Evolutionary conservation across 2,888 invertebrate species (phyloP).

Genomic region (Agrilus cyanescens): DNA sequence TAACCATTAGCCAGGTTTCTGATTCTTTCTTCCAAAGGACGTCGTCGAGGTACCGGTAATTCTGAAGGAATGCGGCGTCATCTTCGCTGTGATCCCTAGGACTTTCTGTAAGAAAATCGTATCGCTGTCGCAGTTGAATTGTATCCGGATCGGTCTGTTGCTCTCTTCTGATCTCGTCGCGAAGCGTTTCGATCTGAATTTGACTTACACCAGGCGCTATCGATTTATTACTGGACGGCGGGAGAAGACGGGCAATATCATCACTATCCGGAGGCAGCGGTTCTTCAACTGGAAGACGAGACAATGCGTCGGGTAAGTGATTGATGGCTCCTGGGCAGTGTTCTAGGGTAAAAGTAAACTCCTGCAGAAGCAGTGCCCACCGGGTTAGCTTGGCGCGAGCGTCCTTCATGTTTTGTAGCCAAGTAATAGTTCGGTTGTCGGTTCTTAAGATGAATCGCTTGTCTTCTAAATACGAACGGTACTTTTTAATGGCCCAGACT

Average conservation of each 20-base stretch:
- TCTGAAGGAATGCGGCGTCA: too few relatives aligned
- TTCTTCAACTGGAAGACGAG: slow-evolving; percentile 7
- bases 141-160: too few relatives aligned
- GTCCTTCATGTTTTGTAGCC: slow-evolving; percentile 12
- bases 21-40: not conserved
- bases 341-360: slow-evolving; percentile 16
- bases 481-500: slow-evolving; percentile 15
- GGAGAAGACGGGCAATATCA: not conserved
- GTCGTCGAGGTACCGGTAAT: not conserved
- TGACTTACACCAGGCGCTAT: not conserved
- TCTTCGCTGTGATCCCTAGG: too few relatives aligned
- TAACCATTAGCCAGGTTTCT: not conserved
- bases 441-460: slow-evolving; percentile 7
- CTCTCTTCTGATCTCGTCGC: too few relatives aligned
- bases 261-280: not conserved
- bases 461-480: not conserved
- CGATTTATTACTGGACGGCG: not conserved
- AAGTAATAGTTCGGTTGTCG: slow-evolving; percentile 15
- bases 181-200: not conserved
- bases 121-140: too few relatives aligned
- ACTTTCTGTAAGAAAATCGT: too few relatives aligned
- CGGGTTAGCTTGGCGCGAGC: slow-evolving; percentile 10
- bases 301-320: slow-evolving; percentile 14
- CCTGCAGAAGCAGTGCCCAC: slow-evolving; percentile 14
- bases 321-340: slow-evolving; percentile 16